Percentiles rank a stretch among this genome's conserved stretches.
phyloP scores from a whole-genome alignment of 2,113 vertebrate species.

The Vombatus ursinus region DNA sequence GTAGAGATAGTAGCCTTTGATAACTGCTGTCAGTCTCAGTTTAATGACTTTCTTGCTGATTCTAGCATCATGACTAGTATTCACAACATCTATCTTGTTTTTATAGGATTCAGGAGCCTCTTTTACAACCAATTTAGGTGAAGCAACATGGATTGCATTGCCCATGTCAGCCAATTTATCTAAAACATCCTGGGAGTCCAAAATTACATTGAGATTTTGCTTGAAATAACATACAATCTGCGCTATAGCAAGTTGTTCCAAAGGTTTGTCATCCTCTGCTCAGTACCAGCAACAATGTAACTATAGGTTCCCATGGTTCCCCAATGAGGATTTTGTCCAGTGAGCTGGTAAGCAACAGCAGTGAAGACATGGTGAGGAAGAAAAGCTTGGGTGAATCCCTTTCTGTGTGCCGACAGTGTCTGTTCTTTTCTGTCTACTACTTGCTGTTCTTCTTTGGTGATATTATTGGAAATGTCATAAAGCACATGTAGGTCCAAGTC shows the following conservation, averaged over 20 bases:
- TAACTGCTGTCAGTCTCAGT: conserved; percentile 95
- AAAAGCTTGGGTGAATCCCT: conserved; percentile 96
- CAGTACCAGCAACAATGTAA: conserved; percentile 96
- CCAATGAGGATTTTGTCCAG: conserved; percentile 96
- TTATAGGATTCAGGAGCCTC: conserved; percentile 99
- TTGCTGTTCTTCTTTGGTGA: conserved; percentile 98
- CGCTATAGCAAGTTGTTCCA: conserved; percentile 97
- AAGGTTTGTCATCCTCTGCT: conserved; percentile 99
- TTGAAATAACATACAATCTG: conserved; percentile 94
- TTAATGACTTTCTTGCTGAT: conserved; percentile 99
- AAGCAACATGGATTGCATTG: conserved; percentile 97
- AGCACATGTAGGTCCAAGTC: conserved; percentile 99
- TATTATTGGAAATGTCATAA: conserved; percentile 99
- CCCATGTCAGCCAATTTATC: conserved; percentile 97
- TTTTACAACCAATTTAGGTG: conserved; percentile 99
- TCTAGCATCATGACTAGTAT: conserved; percentile 96
- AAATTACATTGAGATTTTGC: conserved; percentile 95
- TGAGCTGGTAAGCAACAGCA: conserved; percentile 98
- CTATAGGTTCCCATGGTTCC: conserved; percentile 99
- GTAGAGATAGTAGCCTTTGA: conserved; percentile 90
- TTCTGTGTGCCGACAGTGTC: conserved; percentile 94
- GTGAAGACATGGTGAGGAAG: conserved; percentile 98
- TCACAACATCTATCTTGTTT: conserved; percentile 96
- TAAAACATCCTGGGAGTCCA: conserved; percentile 98
- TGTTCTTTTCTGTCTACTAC: conserved; percentile 94